Evolutionary conservation across 2,113 vertebrate genomes (phyloP).

Genomic region (Orthonyx spaldingii): DNA sequence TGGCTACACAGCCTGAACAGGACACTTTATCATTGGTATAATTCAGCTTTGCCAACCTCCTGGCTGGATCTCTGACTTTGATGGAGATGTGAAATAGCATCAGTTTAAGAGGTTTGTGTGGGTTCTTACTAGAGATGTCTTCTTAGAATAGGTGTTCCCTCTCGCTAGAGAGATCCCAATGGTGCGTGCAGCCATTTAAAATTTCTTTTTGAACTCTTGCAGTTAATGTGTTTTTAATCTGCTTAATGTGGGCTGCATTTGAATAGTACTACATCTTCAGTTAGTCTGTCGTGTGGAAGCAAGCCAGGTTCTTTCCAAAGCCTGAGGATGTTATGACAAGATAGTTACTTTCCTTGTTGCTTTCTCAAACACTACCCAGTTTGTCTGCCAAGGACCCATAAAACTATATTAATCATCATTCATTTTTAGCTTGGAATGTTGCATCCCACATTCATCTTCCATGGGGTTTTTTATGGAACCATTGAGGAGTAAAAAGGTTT

Average conservation of each 20-base stretch:
- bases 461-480: neutral
- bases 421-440: neutral
- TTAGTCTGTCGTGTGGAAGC: conserved; percentile 13
- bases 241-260: conserved; percentile 11
- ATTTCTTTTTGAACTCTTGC: conserved; percentile 31
- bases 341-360: conserved; percentile 44
- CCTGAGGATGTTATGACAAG: conserved; percentile 54
- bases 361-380: conserved; percentile 17
- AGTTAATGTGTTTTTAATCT: conserved; percentile 33
- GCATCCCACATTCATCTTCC: neutral
- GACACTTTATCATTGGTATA: neutral
- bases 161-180: neutral
- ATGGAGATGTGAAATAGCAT: neutral
- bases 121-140: neutral
- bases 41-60: neutral
- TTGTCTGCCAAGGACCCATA: conserved; percentile 25
- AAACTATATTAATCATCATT: conserved; percentile 27
- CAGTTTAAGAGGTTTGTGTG: neutral
- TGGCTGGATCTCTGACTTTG: neutral
- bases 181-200: neutral
- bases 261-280: conserved; percentile 22
- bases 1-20: neutral
- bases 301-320: conserved; percentile 24
- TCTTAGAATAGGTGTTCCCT: neutral
- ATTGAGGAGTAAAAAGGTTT: neutral